These are phyloP conservation scores for Bradysia coprophila DNA, from an alignment of 1,140 invertebrate genomes.

Conservation along the genomic window DNA sequence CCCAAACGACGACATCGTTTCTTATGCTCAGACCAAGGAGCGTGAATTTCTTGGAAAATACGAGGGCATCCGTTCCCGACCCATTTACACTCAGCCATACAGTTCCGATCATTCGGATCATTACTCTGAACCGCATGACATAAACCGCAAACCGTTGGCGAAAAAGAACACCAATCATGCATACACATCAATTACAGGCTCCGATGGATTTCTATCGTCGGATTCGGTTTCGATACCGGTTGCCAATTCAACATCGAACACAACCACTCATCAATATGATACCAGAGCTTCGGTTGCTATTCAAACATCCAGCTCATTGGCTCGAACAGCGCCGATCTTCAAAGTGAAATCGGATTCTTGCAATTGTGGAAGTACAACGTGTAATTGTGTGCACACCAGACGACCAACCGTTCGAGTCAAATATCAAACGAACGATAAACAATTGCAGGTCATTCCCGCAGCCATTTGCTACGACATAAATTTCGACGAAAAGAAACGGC, in stretches of 20 bases:
- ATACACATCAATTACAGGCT: neutral
- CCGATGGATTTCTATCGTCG: neutral
- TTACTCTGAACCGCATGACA: neutral
- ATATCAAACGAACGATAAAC: neutral
- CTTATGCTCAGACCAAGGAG: neutral
- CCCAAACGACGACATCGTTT: neutral
- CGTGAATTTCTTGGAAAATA: neutral
- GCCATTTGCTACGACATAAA: neutral
- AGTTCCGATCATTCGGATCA: neutral
- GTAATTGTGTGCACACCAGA: too few species aligned
- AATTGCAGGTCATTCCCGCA: neutral
- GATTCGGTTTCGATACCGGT: neutral
- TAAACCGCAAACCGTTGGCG: neutral
- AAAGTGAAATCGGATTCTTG: too few species aligned
- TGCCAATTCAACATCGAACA: conserved; percentile 1
- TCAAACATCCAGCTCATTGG: neutral
- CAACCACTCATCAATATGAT: conserved; percentile 1
- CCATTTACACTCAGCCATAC: neutral
- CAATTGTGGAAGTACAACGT: too few species aligned
- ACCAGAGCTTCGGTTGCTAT: neutral
- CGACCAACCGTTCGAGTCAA: neutral
- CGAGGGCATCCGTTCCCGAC: neutral
- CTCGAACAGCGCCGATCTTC: neutral
- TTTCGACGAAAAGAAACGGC: conserved; percentile 5
- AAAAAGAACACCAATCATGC: neutral